Base-by-base conservation (phyloP, 2,888 invertebrate genomes). In the Phoenoteleia sp. region DNA sequence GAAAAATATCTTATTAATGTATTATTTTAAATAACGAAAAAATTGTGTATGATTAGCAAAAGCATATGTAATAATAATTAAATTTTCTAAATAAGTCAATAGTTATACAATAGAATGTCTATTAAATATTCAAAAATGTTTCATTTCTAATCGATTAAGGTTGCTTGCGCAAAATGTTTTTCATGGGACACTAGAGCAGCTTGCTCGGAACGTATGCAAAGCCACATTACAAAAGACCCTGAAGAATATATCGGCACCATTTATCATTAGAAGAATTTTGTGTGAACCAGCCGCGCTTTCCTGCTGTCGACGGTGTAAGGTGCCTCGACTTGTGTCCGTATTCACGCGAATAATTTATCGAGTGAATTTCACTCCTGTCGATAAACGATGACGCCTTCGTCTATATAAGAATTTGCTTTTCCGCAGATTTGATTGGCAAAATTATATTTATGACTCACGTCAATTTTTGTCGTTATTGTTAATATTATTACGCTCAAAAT, bases 221-320 rank as follows among this genome's bases (percentile, higher is more conserved):
- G 52, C 69, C 42, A 60, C 33, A 58, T 67, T 52, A 71, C 71
- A 79, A 62, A 71, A 64, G 69, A 58, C n/a, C 25, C 29, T 56
- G 72, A 64, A 72, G 25, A 56, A 80, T 80, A 72, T 71, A 88
- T 86, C 81, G 33, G 66, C 67, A 36, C 87, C 86, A 90, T 90
- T 90, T 89, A 90, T 90, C 90, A 90, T 87, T 83, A 80, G 81
- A 87, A 89, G 87, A 89, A 89, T 87, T 90, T 87, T 83, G 75
- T 86, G 86, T 83, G 79, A 71, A 81, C 64, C 71, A 69, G 60
- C 58, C 58, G 47, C 69, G 54, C 64, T 81, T 82, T 87, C 86
- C 87, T 39, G 54, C 80, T 49, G n/a, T 49, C 66, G 47, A 52
- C 62, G 80, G 49, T 72, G 71, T 47, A 71, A 72, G 71, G 72